Evolutionary conservation across 2,888 invertebrate species (phyloP).

Genomic region (Pristionchus exspectatus): DNA sequence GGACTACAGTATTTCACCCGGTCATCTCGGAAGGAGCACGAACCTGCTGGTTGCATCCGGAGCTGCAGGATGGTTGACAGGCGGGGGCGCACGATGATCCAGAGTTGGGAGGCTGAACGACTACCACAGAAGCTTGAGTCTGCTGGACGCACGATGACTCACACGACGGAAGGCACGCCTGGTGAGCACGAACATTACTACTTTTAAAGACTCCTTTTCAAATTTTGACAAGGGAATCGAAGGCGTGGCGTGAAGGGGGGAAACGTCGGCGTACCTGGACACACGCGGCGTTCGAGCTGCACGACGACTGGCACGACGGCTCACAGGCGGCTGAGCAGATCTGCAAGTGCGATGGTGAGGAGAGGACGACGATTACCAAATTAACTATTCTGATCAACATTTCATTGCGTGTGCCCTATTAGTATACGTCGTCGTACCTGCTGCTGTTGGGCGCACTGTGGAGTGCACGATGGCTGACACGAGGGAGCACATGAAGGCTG

Average conservation of each 20-base stretch:
- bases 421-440: constrained; percentile 57
- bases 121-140: constrained; percentile 59
- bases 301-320: constrained; percentile 69
- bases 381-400: background rate
- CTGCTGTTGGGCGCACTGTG: constrained; percentile 71
- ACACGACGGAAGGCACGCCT: constrained; percentile 72
- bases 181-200: background rate
- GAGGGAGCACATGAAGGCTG: constrained; percentile 57
- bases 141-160: constrained; percentile 71
- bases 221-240: background rate
- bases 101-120: constrained; percentile 57
- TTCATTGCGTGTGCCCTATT: background rate
- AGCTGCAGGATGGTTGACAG: constrained; percentile 55
- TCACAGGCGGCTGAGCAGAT: constrained; percentile 70
- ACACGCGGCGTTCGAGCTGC: constrained; percentile 73
- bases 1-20: background rate
- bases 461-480: constrained; percentile 68
- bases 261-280: constrained; percentile 59
- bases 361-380: background rate
- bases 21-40: background rate
- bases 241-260: background rate
- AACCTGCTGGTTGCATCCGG: constrained; percentile 57
- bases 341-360: constrained; percentile 14
- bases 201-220: background rate
- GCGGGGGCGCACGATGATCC: constrained; percentile 54